Percentiles rank a stretch among this genome's conserved stretches.
Conservation (phyloP, 2,888 invertebrate genomes). For the Ecdyonurus torrentis region DNA sequence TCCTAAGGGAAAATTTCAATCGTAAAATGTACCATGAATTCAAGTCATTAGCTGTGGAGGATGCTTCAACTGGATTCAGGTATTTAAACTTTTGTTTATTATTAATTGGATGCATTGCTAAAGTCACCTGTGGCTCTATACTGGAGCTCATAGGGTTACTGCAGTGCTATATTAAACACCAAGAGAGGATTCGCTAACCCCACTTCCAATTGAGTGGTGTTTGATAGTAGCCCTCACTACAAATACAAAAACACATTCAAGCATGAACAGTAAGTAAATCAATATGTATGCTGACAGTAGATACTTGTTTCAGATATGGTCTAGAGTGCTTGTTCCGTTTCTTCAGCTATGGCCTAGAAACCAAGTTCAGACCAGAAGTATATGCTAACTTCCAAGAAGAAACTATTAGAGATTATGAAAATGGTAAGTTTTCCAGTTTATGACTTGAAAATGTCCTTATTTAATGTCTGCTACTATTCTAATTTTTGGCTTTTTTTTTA, state of each 20-base stretch:
- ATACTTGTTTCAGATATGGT: conserved; percentile 32
- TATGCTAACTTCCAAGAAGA: conserved; percentile 93
- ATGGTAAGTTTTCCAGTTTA: conserved; percentile 34
- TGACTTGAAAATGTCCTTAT: background rate
- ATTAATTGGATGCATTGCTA: background rate
- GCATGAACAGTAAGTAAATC: too few relatives aligned
- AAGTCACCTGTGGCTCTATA: background rate
- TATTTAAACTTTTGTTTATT: conserved; percentile 29
- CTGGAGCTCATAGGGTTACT: background rate
- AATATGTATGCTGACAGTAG: too few relatives aligned
- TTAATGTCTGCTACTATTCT: too few relatives aligned
- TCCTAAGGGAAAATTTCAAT: conserved; percentile 95
- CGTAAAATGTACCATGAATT: conserved; percentile 97
- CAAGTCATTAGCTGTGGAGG: conserved; percentile 78
- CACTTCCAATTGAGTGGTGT: conserved; percentile 14
- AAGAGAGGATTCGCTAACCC: conserved; percentile 13
- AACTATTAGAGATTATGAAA: conserved; percentile 77
- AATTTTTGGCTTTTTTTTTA: background rate
- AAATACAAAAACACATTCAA: conserved; percentile 3
- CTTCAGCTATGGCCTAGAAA: conserved; percentile 94
- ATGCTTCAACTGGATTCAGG: conserved; percentile 77
- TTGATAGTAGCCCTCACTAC: conserved; percentile 15
- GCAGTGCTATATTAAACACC: background rate
- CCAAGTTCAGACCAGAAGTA: conserved; percentile 85
- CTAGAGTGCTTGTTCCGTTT: conserved; percentile 72